A percentile compares a stretch with the other conserved stretches of the same genome.
phyloP scores from a whole-genome alignment of 1,140 invertebrate species.

The Procambarus clarkii region DNA sequence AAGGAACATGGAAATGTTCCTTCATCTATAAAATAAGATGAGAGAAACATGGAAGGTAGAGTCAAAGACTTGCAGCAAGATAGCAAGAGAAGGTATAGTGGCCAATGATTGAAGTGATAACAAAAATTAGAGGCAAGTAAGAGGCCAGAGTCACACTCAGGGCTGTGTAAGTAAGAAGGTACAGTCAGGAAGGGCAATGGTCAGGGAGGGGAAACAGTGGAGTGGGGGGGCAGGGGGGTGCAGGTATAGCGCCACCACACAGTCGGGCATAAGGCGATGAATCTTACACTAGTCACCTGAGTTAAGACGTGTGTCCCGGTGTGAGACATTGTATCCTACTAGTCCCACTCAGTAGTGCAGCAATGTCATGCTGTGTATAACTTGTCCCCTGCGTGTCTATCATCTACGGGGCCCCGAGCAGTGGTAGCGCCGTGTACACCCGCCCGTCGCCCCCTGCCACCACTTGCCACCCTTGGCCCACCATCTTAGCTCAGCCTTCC shows the following conservation, averaged over 20 bases:
- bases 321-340: conserved; percentile 51
- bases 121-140: neutral
- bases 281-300: conserved; percentile 70
- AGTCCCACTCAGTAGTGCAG: conserved; percentile 44
- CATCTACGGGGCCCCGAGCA: conserved; percentile 51
- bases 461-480: neutral
- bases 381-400: conserved; percentile 45
- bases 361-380: conserved; percentile 48
- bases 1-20: no score
- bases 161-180: neutral
- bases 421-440: conserved; percentile 23
- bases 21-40: no score
- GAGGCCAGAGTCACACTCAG: neutral
- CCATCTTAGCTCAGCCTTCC: conserved; percentile 15
- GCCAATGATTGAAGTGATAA: neutral
- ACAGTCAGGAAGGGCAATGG: neutral
- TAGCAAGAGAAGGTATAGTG: no score
- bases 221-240: conserved; percentile 8
- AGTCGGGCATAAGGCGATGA: conserved; percentile 65
- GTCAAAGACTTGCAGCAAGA: no score
- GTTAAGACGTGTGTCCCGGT: conserved; percentile 53
- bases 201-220: conserved; percentile 13
- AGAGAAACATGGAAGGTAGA: no score
- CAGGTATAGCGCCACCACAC: conserved; percentile 58
- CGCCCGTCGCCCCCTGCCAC: conserved; percentile 28